Evolutionary conservation across 2,113 vertebrate species (phyloP).

Genomic region (Gasterosteus nipponicus): DNA sequence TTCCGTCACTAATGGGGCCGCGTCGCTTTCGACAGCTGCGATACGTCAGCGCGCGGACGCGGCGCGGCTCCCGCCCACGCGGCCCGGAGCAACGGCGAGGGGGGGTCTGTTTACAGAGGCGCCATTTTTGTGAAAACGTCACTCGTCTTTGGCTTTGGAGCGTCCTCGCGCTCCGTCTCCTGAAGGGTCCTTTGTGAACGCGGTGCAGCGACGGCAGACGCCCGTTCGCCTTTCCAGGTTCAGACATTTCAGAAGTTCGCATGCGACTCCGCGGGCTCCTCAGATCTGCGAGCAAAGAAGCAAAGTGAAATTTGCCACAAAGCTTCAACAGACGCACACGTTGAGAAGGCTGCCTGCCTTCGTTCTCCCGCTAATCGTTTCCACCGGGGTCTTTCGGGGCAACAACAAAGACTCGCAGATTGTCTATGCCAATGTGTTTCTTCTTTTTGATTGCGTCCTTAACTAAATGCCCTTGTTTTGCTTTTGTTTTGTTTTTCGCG

Average conservation of each 20-base stretch:
- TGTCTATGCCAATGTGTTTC: slow-evolving; percentile 45
- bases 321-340: slow-evolving; percentile 44
- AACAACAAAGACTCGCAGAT: slow-evolving; percentile 58
- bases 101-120: slow-evolving; percentile 66
- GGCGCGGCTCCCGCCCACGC: slow-evolving; percentile 43
- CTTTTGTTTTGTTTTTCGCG: too few species aligned
- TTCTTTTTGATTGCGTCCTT: slow-evolving; percentile 52
- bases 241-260: slow-evolving; percentile 44
- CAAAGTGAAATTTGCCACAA: slow-evolving; percentile 61
- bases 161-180: not conserved
- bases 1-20: slow-evolving; percentile 74
- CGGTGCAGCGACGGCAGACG: slow-evolving; percentile 41
- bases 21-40: slow-evolving; percentile 70
- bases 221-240: slow-evolving; percentile 35
- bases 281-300: slow-evolving; percentile 42
- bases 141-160: slow-evolving; percentile 31
- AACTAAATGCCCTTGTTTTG: slow-evolving; percentile 59
- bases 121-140: slow-evolving; percentile 24
- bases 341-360: slow-evolving; percentile 35
- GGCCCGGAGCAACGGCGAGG: slow-evolving; percentile 49
- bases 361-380: slow-evolving; percentile 52
- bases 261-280: slow-evolving; percentile 29
- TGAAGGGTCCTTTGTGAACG: slow-evolving; percentile 37
- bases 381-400: slow-evolving; percentile 45
- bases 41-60: slow-evolving; percentile 71